phyloP scores from a whole-genome alignment of 1,140 invertebrate genomes.

The Drosophila subpulchrella region DNA sequence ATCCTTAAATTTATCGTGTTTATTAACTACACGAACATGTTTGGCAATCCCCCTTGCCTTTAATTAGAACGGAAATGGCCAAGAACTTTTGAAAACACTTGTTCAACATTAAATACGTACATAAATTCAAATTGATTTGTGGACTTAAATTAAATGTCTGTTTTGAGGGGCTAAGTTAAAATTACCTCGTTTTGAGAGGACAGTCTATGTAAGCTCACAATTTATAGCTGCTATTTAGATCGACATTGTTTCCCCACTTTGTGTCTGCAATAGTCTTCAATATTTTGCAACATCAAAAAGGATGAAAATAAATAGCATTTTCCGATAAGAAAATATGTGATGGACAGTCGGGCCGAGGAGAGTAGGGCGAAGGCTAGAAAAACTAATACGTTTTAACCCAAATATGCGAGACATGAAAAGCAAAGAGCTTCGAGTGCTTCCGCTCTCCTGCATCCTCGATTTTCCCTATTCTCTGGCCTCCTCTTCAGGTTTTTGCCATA shows the following conservation, averaged over 20 bases:
- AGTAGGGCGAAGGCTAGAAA: slow-evolving; percentile 10
- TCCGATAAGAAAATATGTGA: slow-evolving; percentile 67
- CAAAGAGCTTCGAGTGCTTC: slow-evolving; percentile 55
- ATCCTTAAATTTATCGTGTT: slow-evolving; percentile 8
- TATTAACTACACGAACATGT: slow-evolving; percentile 5
- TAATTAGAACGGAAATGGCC: slow-evolving; percentile 9
- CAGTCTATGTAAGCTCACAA: slow-evolving; percentile 26
- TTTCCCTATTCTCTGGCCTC: slow-evolving; percentile 21
- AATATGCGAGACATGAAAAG: slow-evolving; percentile 50
- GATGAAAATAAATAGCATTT: slow-evolving; percentile 72
- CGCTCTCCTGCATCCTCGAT: neutral
- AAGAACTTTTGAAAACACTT: slow-evolving; percentile 9
- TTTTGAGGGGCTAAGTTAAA: slow-evolving; percentile 3
- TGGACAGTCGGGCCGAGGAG: slow-evolving; percentile 1
- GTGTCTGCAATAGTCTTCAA: slow-evolving; percentile 30
- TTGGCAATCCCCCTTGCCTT: slow-evolving; percentile 1
- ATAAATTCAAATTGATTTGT: slow-evolving; percentile 38
- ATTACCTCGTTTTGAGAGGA: slow-evolving; percentile 13
- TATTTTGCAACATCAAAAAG: slow-evolving; percentile 65
- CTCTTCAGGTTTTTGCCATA: slow-evolving; percentile 55
- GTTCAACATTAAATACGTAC: slow-evolving; percentile 18
- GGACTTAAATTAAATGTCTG: slow-evolving; percentile 25
- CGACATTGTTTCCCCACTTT: slow-evolving; percentile 37
- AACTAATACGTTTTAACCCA: slow-evolving; percentile 50
- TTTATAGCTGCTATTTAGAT: slow-evolving; percentile 32